These are phyloP conservation scores for Montipora capitata DNA, from an alignment of 92 coral and sea anemone genomes.

Conservation along the genomic window DNA sequence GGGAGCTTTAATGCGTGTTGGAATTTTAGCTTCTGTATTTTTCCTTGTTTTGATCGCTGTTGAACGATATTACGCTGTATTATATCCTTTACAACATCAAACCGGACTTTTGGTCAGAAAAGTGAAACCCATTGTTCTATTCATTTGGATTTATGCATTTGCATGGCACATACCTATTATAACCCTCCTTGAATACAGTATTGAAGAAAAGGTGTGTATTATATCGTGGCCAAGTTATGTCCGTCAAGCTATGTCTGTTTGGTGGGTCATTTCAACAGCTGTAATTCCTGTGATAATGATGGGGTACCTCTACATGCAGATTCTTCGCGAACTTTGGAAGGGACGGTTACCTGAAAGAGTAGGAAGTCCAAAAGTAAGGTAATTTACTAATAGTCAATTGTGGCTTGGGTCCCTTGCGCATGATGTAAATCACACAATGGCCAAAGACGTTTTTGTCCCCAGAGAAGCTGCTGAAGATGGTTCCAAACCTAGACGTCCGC, in stretches of 20 bases:
- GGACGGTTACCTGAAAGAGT: slow-evolving; percentile 1
- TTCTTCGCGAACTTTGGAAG: slow-evolving; percentile 25
- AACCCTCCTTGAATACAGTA: slow-evolving; percentile 12
- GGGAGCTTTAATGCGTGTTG: slow-evolving; percentile 22
- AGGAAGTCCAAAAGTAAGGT: slow-evolving; percentile 11
- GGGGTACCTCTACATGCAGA: slow-evolving; percentile 33
- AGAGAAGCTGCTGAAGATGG: too few species aligned
- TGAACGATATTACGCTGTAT: slow-evolving; percentile 29
- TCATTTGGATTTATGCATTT: slow-evolving; percentile 20
- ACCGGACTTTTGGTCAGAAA: slow-evolving; percentile 28
- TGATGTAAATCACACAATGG: too few species aligned
- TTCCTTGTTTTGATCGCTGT: slow-evolving; percentile 40
- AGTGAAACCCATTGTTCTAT: slow-evolving; percentile 1
- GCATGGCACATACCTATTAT: slow-evolving; percentile 24
- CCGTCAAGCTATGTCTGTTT: slow-evolving; percentile 16
- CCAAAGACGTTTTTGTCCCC: too few species aligned
- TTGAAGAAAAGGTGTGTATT: slow-evolving; percentile 13
- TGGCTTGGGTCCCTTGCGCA: too few species aligned
- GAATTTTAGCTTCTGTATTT: slow-evolving; percentile 43
- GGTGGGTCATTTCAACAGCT: slow-evolving; percentile 24
- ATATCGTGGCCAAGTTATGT: slow-evolving; percentile 13
- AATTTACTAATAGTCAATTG: not conserved
- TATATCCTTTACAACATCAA: slow-evolving; percentile 39
- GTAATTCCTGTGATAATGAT: slow-evolving; percentile 34
- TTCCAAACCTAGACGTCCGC: too few species aligned